Evolutionary conservation across 2,113 vertebrate genomes (phyloP), one percentile per base, ranked within the genome.

Genomic region (Neotragus pygmaeus): DNA sequence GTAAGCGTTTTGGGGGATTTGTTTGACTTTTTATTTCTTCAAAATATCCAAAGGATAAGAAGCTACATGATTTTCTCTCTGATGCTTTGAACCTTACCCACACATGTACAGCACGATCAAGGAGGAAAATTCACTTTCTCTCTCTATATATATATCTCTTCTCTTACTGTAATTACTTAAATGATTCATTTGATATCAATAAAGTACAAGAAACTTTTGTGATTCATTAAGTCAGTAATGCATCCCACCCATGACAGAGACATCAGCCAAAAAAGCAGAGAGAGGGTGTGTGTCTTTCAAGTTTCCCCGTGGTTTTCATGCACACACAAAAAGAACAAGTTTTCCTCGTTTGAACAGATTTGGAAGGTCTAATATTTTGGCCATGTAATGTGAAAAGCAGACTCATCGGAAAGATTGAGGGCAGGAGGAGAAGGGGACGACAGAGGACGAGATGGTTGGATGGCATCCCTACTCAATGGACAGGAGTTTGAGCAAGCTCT

Each of bases 131-230:
- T 57, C 53, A 10, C 57, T 49, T 39, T 53, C 78, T 11, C 43
- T 27, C 0, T 1, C 8, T 45, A 7, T 45, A 45, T 45, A 45
- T 25, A 21, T 10, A 3, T 9, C 3, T 17, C 7, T 6, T 88
- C 43, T 80, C 39, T 55, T 16, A 28, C 21, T 57, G 45, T 23
- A 36, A 27, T 36, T 85, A 39, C 3, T 55, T 73, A 58, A 78
- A 83, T 36, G 55, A 87, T 21, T 47, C 64, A 58, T 33, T n/a
- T 57, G 47, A 47, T 64, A 16, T 33, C 47, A 57, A 30, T 2
- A 86, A 43, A 73, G 43, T 47, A 25, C 1, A 60, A 88, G 83
- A 13, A 36, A 19, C 21, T 16, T 62, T 7, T 16, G 19, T 49
- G 27, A 70, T 82, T 91, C 78, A 17, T 6, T 14, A 55, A 36